Base-by-base conservation (phyloP, 2,797 vertebrate genomes). In the Champsocephalus esox region DNA sequence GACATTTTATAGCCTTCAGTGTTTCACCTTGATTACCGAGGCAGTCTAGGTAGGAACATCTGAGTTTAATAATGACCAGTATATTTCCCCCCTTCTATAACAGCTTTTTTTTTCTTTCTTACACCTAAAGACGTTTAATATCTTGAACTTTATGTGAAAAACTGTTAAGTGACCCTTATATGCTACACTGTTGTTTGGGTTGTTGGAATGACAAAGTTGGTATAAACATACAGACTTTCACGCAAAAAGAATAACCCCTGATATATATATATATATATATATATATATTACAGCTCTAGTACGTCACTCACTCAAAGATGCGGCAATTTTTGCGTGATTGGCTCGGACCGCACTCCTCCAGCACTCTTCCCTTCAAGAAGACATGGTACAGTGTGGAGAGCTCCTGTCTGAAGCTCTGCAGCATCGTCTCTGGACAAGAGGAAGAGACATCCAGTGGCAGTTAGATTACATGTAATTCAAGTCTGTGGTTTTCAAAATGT, bases 361-460 rank as follows among this genome's bases (percentile, higher is more conserved):
- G 45, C 0, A 2, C 13, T 19, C 55, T 50, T 21, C 94, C 94
- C 19, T 2, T 2, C 70, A 94, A 32, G 58, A 92, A 96, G 1
- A 70, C 75, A 0, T 72, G 73, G n/a, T 95, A 96, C 9, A 81
- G 81, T 4, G 24, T 3, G 2, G 82, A 70, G 41, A 97, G 87
- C 1, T 92, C 91, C 28, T 17, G 48, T 59, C 80, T 92, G 71
- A 97, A 97, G 32, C 62, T 80, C 77, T 94, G 82, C 45, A 98
- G 89, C 75, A 92, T 87, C 0, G 3, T 44, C 54, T 95, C 96
- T 97, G 75, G 3, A 87, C 28, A 45, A 21, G 19, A 59, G 21
- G 13, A 64, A 43, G 8, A 79, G n/a, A 75, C 56, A 54, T 10
- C 0, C n/a, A 44, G 13, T 2, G 5, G 24, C 34, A 19, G n/a